Percentiles rank a stretch among this genome's conserved stretches.
These are phyloP conservation scores for Caenorhabditis sp. DNA, from an alignment of 2,888 invertebrate genomes.

Conservation along the genomic window DNA sequence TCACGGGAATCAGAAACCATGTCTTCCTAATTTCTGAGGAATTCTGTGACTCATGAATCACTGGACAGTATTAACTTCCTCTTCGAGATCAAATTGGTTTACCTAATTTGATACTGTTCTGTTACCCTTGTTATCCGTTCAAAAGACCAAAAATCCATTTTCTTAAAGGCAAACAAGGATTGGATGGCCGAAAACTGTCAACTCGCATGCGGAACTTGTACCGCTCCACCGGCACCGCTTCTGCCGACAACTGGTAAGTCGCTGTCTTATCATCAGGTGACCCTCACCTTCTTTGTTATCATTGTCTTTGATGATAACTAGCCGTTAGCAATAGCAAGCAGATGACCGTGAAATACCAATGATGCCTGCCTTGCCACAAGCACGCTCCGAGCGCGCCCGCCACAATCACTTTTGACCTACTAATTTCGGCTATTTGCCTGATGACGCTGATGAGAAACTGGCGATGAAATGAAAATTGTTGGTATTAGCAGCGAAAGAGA, in stretches of 20 bases:
- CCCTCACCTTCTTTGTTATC: constrained; percentile 34
- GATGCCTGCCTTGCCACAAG: constrained; percentile 19
- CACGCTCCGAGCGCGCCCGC: constrained; percentile 20
- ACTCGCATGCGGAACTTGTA: constrained; percentile 77
- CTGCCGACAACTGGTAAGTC: constrained; percentile 51
- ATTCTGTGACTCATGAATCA: background rate
- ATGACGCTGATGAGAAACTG: background rate
- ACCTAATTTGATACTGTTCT: constrained; percentile 4
- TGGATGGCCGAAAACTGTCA: constrained; percentile 80
- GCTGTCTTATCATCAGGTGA: constrained; percentile 43
- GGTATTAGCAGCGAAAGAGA: constrained; percentile 24
- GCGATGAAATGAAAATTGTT: constrained; percentile 32
- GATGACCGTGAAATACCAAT: constrained; percentile 32
- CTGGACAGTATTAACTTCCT: background rate
- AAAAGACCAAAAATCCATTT: constrained; percentile 2
- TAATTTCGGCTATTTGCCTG: constrained; percentile 11
- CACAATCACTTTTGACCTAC: constrained; percentile 27
- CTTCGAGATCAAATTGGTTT: background rate
- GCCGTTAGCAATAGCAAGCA: constrained; percentile 13
- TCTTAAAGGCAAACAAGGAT: constrained; percentile 73
- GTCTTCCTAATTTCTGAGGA: background rate
- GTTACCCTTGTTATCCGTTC: background rate
- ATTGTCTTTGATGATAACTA: constrained; percentile 16
- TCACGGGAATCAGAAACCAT: background rate
- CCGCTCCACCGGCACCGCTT: constrained; percentile 67